Base-by-base conservation (phyloP, 2,888 invertebrate genomes). In the Spodoptera exigua region DNA sequence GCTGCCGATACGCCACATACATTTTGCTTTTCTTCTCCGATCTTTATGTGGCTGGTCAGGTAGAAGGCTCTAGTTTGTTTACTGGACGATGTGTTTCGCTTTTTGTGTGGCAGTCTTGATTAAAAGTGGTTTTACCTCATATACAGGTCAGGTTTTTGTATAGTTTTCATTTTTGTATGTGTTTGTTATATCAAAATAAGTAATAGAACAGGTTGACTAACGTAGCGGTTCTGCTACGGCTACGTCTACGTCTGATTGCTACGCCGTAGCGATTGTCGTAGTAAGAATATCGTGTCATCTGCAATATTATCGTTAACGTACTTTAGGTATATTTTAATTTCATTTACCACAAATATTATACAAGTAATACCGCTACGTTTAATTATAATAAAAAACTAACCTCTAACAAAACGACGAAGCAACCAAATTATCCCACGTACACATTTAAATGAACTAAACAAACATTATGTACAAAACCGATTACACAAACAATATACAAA, bases 11-110 rank as follows among this genome's bases (percentile, higher is more conserved):
- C 87, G 85, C 84, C 88, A 84, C 91, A 90, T 92, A 92, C 91
- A 88, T 92, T 92, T 91, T 89, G 91, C 91, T 91, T 91, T 91
- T 90, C 91, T 92, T 91, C 88, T 84, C 80, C 81, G 63, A 80
- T 91, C 90, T 93, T 92, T 92, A 93, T 91, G 88, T 86, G 81
- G 80, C 82, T 76, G 81, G 84, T 86, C 89, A 89, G 90, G 90
- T 91, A 85, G 85, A 82, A 79, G 59, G 60, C 68, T 69, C 69
- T 56, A 62, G 76, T 84, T 84, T 61, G 44, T 56, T 34, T 21
- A 12, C 18, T 17, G n/a, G 5, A 11, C 12, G n/a, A 18, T n/a
- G 2, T 34, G 21, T 55, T 55, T 35, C 13, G 32, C 3, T 13
- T 34, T 16, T 43, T 43, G 21, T 21, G 5, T 17, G 27, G 27